phyloP scores from a whole-genome alignment of 1,140 invertebrate genomes.

The Hestina assimilis region DNA sequence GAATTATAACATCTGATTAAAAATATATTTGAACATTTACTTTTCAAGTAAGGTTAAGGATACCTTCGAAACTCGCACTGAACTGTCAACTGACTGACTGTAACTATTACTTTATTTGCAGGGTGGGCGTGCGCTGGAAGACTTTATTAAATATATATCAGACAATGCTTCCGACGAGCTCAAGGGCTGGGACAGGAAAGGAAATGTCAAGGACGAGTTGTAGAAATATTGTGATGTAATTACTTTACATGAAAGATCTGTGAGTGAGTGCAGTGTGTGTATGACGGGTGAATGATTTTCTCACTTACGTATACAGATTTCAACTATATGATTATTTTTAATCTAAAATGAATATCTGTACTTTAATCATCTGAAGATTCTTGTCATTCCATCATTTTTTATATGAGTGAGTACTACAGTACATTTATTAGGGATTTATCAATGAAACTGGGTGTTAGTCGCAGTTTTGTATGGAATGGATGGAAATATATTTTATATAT shows the following conservation, averaged over 20 bases:
- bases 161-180: slow-evolving; percentile 94
- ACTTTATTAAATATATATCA: slow-evolving; percentile 98
- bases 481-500: background rate
- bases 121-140: slow-evolving; percentile 95
- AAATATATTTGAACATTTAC: too few species aligned
- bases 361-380: background rate
- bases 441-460: slow-evolving; percentile 5
- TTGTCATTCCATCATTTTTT: slow-evolving; percentile 19
- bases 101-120: too few species aligned
- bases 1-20: background rate
- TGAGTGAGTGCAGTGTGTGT: slow-evolving; percentile 48
- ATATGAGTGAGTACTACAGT: slow-evolving; percentile 16
- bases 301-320: background rate
- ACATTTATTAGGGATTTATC: slow-evolving; percentile 15
- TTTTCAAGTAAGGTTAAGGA: too few species aligned
- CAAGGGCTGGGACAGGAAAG: slow-evolving; percentile 92
- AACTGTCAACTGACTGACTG: too few species aligned
- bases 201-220: slow-evolving; percentile 89
- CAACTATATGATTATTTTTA: background rate
- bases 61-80: too few species aligned
- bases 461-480: slow-evolving; percentile 23
- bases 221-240: slow-evolving; percentile 60
- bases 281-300: slow-evolving; percentile 24
- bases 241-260: slow-evolving; percentile 70
- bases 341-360: too few species aligned